Evolutionary conservation across 2,888 invertebrate species (phyloP).

Genomic region (Pachliopta kotzebuea): DNA sequence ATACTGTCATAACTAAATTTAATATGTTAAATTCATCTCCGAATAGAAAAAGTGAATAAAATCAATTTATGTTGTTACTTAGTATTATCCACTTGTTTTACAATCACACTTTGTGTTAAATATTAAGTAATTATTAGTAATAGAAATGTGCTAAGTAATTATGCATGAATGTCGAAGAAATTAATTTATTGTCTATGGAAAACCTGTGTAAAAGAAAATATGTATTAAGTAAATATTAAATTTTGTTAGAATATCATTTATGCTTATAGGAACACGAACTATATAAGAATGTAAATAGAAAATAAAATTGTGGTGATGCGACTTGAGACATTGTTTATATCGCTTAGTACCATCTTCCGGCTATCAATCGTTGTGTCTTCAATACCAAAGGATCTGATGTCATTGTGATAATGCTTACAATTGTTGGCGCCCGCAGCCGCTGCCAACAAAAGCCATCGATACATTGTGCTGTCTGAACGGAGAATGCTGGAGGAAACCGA

Average conservation of each 20-base stretch:
- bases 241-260: background rate
- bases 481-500: conserved; percentile 66
- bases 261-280: background rate
- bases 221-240: background rate
- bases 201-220: background rate
- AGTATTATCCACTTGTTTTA: too few relatives aligned
- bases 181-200: too few relatives aligned
- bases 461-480: conserved; percentile 71
- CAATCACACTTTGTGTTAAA: too few relatives aligned
- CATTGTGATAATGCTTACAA: conserved; percentile 67
- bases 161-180: too few relatives aligned
- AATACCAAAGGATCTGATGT: conserved; percentile 59
- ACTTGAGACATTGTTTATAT: conserved; percentile 11
- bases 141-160: too few relatives aligned
- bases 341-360: conserved; percentile 16
- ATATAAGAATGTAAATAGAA: background rate
- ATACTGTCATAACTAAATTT: background rate
- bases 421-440: conserved; percentile 45
- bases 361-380: conserved; percentile 32
- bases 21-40: background rate
- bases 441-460: conserved; percentile 58
- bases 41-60: too few relatives aligned
- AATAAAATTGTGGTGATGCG: background rate
- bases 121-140: too few relatives aligned
- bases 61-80: too few relatives aligned